Percentiles rank a stretch among this genome's conserved stretches.
Conservation (phyloP, 2,113 vertebrate species). For the Rhinolophus sinicus region DNA sequence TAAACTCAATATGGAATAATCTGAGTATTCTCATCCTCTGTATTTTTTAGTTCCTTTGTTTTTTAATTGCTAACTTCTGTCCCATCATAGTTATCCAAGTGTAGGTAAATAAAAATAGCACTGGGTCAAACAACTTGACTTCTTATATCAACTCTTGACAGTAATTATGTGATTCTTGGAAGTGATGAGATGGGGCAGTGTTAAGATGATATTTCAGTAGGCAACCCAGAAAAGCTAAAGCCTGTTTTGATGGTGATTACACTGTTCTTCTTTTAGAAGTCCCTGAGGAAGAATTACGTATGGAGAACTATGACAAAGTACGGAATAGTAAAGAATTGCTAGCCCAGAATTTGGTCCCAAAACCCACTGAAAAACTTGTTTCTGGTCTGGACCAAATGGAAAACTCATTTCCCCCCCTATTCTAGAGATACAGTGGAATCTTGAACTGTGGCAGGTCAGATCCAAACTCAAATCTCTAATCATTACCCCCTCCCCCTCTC, state of each 20-base stretch:
- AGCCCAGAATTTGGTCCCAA: background rate
- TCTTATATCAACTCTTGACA: background rate
- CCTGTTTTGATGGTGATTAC: background rate
- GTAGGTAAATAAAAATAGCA: background rate
- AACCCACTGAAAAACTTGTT: background rate
- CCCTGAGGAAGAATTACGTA: background rate
- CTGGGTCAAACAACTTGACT: background rate
- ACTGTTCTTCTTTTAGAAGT: background rate
- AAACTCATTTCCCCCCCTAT: background rate
- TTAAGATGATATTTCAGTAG: background rate
- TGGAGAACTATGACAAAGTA: background rate
- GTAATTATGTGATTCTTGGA: background rate
- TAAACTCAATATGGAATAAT: background rate
- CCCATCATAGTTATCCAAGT: background rate
- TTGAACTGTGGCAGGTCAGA: background rate
- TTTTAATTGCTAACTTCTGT: conserved; percentile 26
- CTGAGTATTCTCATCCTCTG: background rate
- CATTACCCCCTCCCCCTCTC: background rate
- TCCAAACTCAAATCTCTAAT: background rate
- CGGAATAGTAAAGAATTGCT: background rate
- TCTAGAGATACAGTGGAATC: background rate
- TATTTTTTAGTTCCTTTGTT: conserved; percentile 29
- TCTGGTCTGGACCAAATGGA: background rate
- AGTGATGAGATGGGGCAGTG: background rate
- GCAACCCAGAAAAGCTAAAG: background rate